Evolutionary conservation across 2,888 invertebrate genomes (phyloP).

Genomic region (Steinernema hermaphroditum): DNA sequence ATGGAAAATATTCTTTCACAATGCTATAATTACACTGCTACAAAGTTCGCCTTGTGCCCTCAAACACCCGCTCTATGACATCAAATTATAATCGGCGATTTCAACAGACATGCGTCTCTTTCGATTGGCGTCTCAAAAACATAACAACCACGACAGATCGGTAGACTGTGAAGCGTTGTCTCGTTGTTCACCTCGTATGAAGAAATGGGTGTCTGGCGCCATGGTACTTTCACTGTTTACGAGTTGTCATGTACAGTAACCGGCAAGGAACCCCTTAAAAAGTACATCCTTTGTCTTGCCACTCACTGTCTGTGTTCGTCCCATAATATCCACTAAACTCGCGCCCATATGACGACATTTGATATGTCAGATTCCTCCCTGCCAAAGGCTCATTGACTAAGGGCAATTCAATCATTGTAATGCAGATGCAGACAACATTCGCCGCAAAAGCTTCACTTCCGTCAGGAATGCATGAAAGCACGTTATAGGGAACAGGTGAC

Average conservation of each 20-base stretch:
- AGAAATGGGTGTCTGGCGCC: neutral
- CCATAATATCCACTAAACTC: conserved; percentile 5
- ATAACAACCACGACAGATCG: neutral
- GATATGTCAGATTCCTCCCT: neutral
- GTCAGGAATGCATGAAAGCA: too few species aligned
- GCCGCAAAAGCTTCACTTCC: neutral
- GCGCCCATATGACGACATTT: conserved; percentile 15
- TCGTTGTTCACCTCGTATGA: neutral
- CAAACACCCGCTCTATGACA: neutral
- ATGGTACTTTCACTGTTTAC: conserved; percentile 11
- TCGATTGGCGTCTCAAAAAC: neutral
- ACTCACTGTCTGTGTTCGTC: neutral
- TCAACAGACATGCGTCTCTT: neutral
- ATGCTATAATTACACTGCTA: too few species aligned
- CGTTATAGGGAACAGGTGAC: neutral
- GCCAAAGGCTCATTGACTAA: neutral
- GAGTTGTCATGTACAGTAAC: neutral
- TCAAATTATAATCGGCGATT: neutral
- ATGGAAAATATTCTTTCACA: too few species aligned
- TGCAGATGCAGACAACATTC: neutral
- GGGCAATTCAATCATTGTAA: conserved; percentile 1
- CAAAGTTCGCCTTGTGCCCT: conserved; percentile 3
- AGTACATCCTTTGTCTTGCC: conserved; percentile 17
- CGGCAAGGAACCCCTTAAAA: neutral
- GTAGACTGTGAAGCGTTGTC: neutral